Percentiles rank a stretch among this genome's conserved stretches.
Conservation (phyloP, 2,888 invertebrate genomes). For the Melanotus villosus region DNA sequence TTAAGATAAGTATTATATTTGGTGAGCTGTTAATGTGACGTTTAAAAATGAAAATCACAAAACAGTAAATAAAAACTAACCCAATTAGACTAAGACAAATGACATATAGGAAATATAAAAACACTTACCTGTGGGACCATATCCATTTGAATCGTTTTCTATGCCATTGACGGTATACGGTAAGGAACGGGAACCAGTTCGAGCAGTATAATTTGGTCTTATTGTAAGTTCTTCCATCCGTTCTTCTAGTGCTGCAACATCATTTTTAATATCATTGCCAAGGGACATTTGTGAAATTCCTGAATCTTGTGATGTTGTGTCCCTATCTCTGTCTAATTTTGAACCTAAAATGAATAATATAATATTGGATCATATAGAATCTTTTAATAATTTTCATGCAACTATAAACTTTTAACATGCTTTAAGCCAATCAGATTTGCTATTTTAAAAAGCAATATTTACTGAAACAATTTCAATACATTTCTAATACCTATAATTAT, state of each 20-base stretch:
- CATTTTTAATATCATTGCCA: conserved; percentile 68
- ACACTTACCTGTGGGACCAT: conserved; percentile 46
- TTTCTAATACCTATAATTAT: too few species aligned
- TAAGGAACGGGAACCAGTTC: conserved; percentile 60
- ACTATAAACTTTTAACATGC: not conserved
- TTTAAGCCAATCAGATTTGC: not conserved
- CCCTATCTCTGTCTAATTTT: conserved; percentile 73
- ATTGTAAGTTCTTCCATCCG: conserved; percentile 70
- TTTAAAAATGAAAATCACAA: too few species aligned
- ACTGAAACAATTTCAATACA: too few species aligned
- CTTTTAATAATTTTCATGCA: conserved; percentile 4
- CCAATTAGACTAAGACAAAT: too few species aligned
- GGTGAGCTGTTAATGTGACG: too few species aligned
- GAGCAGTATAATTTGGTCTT: conserved; percentile 56
- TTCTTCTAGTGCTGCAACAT: conserved; percentile 72
- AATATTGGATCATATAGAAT: not conserved
- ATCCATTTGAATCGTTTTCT: conserved; percentile 62
- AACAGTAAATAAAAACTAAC: not conserved
- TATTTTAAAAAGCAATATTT: not conserved
- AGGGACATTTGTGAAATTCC: conserved; percentile 90
- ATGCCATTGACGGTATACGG: conserved; percentile 64
- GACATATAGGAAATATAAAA: too few species aligned
- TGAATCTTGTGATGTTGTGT: conserved; percentile 87
- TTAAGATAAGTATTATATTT: too few species aligned
- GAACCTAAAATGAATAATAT: conserved; percentile 56